Conservation (phyloP, 92 coral and sea anemone genomes). For the Zoanthus sociatus region DNA sequence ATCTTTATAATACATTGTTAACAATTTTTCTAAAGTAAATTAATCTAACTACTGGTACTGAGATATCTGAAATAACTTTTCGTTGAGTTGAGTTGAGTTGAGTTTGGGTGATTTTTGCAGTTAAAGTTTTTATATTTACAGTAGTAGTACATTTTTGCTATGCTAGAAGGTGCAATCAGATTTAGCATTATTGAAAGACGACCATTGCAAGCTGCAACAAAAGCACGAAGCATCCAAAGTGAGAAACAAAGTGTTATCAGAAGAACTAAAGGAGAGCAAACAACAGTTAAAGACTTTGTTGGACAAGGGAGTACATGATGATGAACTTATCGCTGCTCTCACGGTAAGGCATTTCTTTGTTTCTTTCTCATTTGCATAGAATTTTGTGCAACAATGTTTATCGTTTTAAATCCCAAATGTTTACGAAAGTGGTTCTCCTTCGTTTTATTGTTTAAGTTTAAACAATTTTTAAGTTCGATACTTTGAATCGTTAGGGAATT, state of each 20-base stretch:
- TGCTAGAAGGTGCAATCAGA: slow-evolving; percentile 84
- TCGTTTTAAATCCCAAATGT: too few species aligned
- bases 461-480: too few species aligned
- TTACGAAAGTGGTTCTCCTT: too few species aligned
- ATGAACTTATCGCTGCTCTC: slow-evolving; percentile 93
- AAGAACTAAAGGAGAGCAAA: slow-evolving; percentile 88
- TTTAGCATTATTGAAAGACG: slow-evolving; percentile 72
- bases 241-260: slow-evolving; percentile 89
- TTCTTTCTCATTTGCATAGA: background rate
- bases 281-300: slow-evolving; percentile 86
- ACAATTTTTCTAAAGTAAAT: too few species aligned
- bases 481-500: too few species aligned
- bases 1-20: too few species aligned
- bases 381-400: too few species aligned
- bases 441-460: too few species aligned
- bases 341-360: slow-evolving; percentile 65
- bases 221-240: slow-evolving; percentile 94
- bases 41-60: too few species aligned
- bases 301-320: slow-evolving; percentile 98
- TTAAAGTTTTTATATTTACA: too few species aligned
- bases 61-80: too few species aligned
- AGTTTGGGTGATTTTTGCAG: background rate
- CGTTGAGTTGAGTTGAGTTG: too few species aligned
- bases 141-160: background rate
- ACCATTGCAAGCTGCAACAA: slow-evolving; percentile 86